Evolutionary conservation across 2,113 vertebrate genomes (phyloP).

Genomic region (Climacteris rufus): DNA sequence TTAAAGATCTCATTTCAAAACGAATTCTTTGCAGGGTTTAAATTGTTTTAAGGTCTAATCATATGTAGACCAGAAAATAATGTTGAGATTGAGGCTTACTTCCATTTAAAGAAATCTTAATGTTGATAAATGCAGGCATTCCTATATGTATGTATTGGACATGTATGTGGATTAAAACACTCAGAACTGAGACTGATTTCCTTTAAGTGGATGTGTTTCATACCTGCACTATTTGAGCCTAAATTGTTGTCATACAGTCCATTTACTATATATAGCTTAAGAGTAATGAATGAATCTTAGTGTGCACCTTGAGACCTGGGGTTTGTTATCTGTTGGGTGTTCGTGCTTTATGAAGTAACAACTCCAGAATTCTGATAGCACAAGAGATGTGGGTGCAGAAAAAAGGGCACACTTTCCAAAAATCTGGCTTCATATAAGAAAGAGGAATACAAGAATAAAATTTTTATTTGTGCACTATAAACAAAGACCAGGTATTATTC

Average conservation of each 20-base stretch:
- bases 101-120: not conserved
- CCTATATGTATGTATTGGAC: not conserved
- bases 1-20: not conserved
- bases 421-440: not conserved
- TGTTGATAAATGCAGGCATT: not conserved
- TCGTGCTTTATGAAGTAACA: not conserved
- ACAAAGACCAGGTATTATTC: not conserved
- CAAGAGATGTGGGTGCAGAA: not conserved
- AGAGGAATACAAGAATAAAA: not conserved
- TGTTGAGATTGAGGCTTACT: not conserved
- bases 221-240: not conserved
- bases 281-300: not conserved
- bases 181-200: not conserved
- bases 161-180: not conserved
- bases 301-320: not conserved
- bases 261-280: not conserved
- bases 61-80: not conserved
- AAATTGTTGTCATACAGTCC: not conserved
- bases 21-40: not conserved
- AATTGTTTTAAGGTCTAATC: not conserved
- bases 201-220: not conserved
- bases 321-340: not conserved
- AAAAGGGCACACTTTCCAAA: not conserved
- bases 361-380: not conserved
- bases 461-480: not conserved